Evolutionary conservation across 1,140 invertebrate species (phyloP), one percentile per base, ranked within the genome.

Genomic region (Hylaeus anthracinus): DNA sequence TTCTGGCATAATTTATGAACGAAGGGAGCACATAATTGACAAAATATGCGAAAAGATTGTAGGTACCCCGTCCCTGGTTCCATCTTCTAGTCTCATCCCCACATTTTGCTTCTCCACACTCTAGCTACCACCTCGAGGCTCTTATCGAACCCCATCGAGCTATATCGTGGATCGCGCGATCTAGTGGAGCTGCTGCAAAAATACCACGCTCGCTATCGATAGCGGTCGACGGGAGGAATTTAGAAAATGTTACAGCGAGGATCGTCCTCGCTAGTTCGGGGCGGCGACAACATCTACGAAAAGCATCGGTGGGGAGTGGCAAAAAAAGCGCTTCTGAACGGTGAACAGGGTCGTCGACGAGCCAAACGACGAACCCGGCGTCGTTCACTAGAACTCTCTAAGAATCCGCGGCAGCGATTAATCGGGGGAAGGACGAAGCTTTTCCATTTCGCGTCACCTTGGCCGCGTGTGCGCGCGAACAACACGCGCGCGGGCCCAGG

Each of bases 281-380:
- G 10, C 6, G 5, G 8, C 10, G 39, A 37, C 60, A 10, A 12
- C 51, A n/a, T 39, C 77, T 75, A 60, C 73, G 72, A 76, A 81
- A 76, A 69, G 72, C 64, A 72, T 84, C 64, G 64, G n/a, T 26
- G 41, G 64, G 15, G 72, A 3, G 41, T 55, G 5, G 15, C 12
- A 63, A 81, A 85, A 82, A 86, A 86, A 86, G 83, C 53, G 26
- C 78, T 37, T 70, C 53, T 51, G 61, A 77, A 70, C 65, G 51
- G 15, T 3, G 65, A 43, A 53, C 56, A 63, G 53, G 39, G 53
- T 67, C 26, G 63, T 76, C 43, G 83, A 58, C 70, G 58, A 58
- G 63, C 60, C 66, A 8, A 75, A 67, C 51, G 72, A 74, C 58
- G 73, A 72, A 82, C 53, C 71, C 63, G 45, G 48, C 60, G 72